These are phyloP conservation scores for Peromyscus polionotus DNA, from an alignment of 2,113 vertebrate genomes.

Conservation along the genomic window DNA sequence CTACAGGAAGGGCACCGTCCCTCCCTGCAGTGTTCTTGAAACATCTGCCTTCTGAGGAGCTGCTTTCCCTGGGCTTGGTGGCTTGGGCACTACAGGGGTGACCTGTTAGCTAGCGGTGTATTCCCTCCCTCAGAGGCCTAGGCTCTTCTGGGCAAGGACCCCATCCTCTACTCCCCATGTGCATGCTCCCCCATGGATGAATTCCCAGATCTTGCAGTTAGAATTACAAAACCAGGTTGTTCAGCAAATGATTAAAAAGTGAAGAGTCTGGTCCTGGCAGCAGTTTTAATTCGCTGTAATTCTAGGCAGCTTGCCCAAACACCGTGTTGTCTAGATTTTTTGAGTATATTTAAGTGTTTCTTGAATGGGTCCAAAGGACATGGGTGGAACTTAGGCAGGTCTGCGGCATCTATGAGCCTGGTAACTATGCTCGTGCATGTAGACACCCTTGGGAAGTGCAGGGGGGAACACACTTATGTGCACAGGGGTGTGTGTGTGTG, in stretches of 20 bases:
- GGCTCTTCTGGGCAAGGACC: background rate
- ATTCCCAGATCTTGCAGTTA: background rate
- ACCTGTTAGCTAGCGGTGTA: too few relatives aligned
- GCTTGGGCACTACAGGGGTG: background rate
- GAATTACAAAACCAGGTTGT: background rate
- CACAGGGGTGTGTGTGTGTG: background rate
- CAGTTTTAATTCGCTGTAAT: background rate
- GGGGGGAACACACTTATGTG: background rate
- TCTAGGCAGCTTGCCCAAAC: background rate
- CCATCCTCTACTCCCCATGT: rapidly evolving
- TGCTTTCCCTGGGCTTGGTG: background rate
- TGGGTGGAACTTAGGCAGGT: background rate
- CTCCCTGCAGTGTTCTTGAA: background rate
- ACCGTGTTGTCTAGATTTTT: background rate
- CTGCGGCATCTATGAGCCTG: background rate
- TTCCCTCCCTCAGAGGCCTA: background rate
- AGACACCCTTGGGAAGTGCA: background rate
- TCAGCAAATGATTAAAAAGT: background rate
- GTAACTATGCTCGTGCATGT: too few relatives aligned
- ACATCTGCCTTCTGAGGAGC: rapidly evolving
- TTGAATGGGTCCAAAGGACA: background rate
- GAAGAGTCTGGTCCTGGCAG: background rate
- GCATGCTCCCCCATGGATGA: background rate
- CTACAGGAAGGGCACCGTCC: background rate
- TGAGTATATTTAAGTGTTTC: background rate